Evolutionary conservation across 2,888 invertebrate species (phyloP), one percentile per base, ranked within the genome.

Genomic region (Hoplodrina blanda): DNA sequence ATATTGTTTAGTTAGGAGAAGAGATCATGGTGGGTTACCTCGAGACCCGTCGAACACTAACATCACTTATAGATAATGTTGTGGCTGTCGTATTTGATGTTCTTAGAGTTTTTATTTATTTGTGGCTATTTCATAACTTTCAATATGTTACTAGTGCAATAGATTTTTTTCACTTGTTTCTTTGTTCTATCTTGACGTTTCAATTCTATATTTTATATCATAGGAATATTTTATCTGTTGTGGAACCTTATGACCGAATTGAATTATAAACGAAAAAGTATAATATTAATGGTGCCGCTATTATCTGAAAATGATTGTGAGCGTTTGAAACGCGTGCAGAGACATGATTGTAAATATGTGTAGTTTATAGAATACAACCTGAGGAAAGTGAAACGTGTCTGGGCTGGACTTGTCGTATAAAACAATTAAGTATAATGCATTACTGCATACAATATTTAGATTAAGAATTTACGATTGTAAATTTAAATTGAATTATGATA

Each of bases 401-500:
- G 62, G 62, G 56, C 54, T 71, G 85, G 82, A 86, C 84, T 85
- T 85, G 84, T 87, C 86, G 76, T 87, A 80, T 82, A 86, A 81
- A 85, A 82, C 77, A 85, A 84, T 85, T 86, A 87, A 84, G 82
- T 85, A 78, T 81, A 84, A 84, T 89, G 86, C 85, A 87, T 88
- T 87, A 88, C 83, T 85, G 87, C 89, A 89, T 88, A 84, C 82
- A 87, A 85, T 86, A 87, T 89, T 85, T 91, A 93, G 88, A 50
- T 76, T 93, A 92, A 92, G 90, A 85, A 92, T 91, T 92, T 93
- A 92, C 91, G 86, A 91, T 88, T 95, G 94, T 95, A 95, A 93
- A 95, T 92, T 93, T 87, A 87, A 92, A 92, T 91, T 91, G 89
- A 92, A 91, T 93, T 93, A 95, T 93, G 93, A 93, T 93, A 92